Conservation (phyloP, 2,113 vertebrate species). For the Prunella fulvescens region DNA sequence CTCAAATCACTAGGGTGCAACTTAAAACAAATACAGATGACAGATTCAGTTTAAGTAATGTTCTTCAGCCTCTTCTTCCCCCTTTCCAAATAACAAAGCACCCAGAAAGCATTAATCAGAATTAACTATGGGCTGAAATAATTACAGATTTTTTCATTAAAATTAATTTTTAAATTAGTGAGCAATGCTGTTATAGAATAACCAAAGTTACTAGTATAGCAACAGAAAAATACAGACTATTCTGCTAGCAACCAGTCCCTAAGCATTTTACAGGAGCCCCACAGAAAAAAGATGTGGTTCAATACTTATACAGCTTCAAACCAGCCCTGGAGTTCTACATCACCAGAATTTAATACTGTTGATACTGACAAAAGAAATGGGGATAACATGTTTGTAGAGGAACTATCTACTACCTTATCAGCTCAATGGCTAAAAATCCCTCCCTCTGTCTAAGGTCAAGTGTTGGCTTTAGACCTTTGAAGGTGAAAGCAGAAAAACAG, state of each 20-base stretch:
- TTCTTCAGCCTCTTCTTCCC: not conserved
- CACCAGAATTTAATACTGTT: not conserved
- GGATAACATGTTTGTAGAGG: rapidly evolving
- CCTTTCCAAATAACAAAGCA: not conserved
- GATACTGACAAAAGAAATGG: not conserved
- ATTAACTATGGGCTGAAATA: not conserved
- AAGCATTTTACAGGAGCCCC: not conserved
- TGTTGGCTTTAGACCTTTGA: not conserved
- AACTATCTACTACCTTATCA: not conserved
- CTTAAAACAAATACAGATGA: not conserved
- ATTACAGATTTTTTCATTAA: not conserved
- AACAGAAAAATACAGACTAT: not conserved
- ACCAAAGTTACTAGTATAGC: not conserved
- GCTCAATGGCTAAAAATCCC: not conserved
- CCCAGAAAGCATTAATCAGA: not conserved
- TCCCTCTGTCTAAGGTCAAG: not conserved
- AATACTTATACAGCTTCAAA: not conserved
- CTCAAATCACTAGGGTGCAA: not conserved
- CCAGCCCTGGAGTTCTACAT: not conserved
- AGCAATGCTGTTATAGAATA: not conserved
- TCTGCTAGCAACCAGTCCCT: not conserved
- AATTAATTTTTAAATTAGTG: not conserved
- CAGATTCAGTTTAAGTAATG: not conserved
- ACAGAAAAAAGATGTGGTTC: not conserved
- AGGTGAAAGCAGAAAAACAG: not conserved